Base-by-base conservation (phyloP, 2,888 invertebrate species). In the Polydrusus pterygomalis region DNA sequence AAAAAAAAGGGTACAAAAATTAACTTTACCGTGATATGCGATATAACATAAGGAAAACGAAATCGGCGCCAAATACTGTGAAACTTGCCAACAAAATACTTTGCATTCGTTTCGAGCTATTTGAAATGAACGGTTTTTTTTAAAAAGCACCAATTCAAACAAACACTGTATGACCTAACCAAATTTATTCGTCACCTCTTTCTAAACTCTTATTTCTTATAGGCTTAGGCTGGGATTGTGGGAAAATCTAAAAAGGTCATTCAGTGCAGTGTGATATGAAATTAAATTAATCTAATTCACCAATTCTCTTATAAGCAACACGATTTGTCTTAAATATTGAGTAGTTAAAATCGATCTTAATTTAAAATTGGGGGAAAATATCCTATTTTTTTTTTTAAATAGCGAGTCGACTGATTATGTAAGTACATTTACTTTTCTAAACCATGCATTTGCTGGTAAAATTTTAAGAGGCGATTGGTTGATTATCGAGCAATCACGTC, bases 351-450 rank as follows among this genome's bases (percentile, higher is more conserved):
- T 34, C 34, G n/a, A 13, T 34, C 15, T 56, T 10, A 34, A 2
- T 9, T 34, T 15, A 34, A 56, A 8, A 34, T 56, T 56, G 34
- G 34, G 54, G 56, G 13, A 56, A 30, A 56, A 56, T 56, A 34
- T 13, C 5, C 15, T 13, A 56, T 56, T 10, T 47, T 47, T 5
- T n/a, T n/a, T n/a, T n/a, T n/a, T n/a, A n/a, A n/a, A n/a, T n/a
- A n/a, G n/a, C n/a, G n/a, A n/a, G n/a, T n/a, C n/a, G n/a, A n/a
- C n/a, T n/a, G n/a, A n/a, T n/a, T n/a, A n/a, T n/a, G n/a, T n/a
- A n/a, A n/a, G n/a, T n/a, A n/a, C n/a, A n/a, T n/a, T n/a, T n/a
- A n/a, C n/a, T n/a, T n/a, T n/a, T n/a, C n/a, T n/a, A n/a, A n/a
- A n/a, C n/a, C n/a, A n/a, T n/a, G n/a, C n/a, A n/a, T n/a, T n/a